Conservation (phyloP, 2,888 invertebrate genomes). For the Cephonodes hylas region DNA sequence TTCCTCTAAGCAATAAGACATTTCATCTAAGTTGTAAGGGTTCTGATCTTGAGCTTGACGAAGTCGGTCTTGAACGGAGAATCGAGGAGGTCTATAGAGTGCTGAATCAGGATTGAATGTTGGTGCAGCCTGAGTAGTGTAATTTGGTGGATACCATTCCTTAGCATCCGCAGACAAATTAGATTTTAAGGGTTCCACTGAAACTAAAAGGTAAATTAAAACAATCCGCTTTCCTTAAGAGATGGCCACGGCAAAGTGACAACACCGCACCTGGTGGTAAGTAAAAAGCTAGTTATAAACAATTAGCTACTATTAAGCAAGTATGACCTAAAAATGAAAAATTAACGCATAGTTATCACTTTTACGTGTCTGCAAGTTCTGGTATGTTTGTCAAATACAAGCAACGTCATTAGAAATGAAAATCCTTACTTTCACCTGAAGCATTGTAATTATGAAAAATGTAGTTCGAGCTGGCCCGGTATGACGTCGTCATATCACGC, state of each 20-base stretch:
- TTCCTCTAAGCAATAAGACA: slow-evolving; percentile 70
- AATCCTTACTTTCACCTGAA: slow-evolving; percentile 76
- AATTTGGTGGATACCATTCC: slow-evolving; percentile 82
- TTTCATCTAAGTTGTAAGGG: slow-evolving; percentile 66
- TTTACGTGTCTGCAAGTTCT: neutral
- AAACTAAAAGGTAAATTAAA: slow-evolving; percentile 15
- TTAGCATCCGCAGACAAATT: slow-evolving; percentile 81
- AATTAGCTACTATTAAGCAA: neutral
- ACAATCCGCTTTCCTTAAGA: neutral
- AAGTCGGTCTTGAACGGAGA: slow-evolving; percentile 72
- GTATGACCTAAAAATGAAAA: neutral
- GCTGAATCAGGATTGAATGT: slow-evolving; percentile 55
- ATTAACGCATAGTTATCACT: neutral
- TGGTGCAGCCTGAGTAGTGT: slow-evolving; percentile 58
- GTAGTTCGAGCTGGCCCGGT: slow-evolving; percentile 46
- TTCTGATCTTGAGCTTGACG: slow-evolving; percentile 72
- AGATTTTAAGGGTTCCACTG: slow-evolving; percentile 66
- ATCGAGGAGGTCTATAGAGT: slow-evolving; percentile 59
- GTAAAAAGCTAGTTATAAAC: neutral
- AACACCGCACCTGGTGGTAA: too few species aligned
- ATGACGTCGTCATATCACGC: slow-evolving; percentile 53
- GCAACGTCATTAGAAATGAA: slow-evolving; percentile 74
- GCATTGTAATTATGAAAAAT: slow-evolving; percentile 57
- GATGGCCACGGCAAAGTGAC: too few species aligned
- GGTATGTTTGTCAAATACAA: slow-evolving; percentile 53